These are phyloP conservation scores for Pteruthius melanotis DNA, from an alignment of 2,113 vertebrate species.

Conservation along the genomic window DNA sequence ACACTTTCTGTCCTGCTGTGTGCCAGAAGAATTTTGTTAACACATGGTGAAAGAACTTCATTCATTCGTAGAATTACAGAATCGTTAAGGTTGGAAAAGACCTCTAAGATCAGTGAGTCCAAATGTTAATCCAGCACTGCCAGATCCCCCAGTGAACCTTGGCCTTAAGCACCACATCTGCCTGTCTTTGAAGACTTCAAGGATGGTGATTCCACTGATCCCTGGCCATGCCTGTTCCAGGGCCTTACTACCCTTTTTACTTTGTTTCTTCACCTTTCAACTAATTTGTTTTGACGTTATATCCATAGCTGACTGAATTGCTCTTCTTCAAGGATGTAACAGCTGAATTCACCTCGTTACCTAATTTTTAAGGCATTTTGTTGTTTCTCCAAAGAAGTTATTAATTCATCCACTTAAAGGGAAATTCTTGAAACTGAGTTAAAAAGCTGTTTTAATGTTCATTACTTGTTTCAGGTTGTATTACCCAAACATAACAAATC, in stretches of 20 bases:
- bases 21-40: neutral
- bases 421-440: neutral
- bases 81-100: neutral
- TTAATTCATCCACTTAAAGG: neutral
- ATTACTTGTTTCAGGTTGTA: neutral
- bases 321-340: neutral
- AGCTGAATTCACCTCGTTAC: neutral
- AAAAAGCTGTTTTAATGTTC: neutral
- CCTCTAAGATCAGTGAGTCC: neutral
- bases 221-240: neutral
- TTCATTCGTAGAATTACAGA: neutral
- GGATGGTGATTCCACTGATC: neutral
- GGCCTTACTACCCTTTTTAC: neutral
- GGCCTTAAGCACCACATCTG: neutral
- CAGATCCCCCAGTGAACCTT: neutral
- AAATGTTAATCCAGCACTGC: neutral
- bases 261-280: neutral
- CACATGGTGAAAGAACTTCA: rapidly evolving
- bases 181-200: neutral
- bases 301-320: neutral
- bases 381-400: neutral
- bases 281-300: neutral
- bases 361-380: neutral
- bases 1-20: neutral
- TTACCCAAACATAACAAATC: neutral